These are phyloP conservation scores for zebrafish (Danio rerio) DNA, from an alignment of 2,113 vertebrate genomes.

Conservation along the genomic window GRCz12tu NC_133181.1:47123001-47123500, in stretches of 20 bases:
- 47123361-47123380: slow-evolving; percentile 20
- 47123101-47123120: slow-evolving; percentile 33
- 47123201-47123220: slow-evolving; percentile 49
- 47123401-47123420: too few species aligned
- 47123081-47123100: not conserved
- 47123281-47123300: slow-evolving; percentile 40
- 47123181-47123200: slow-evolving; percentile 39
- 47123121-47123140: slow-evolving; percentile 30
- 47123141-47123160: slow-evolving; percentile 45
- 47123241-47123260: slow-evolving; percentile 44
- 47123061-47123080: not conserved
- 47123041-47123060: not conserved
- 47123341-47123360: slow-evolving; percentile 21
- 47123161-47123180: slow-evolving; percentile 56
- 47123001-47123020: not conserved
- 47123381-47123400: not conserved
- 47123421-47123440: too few species aligned
- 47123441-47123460: too few species aligned
- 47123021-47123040: too few species aligned
- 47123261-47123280: slow-evolving; percentile 52
- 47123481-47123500: too few species aligned
- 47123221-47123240: slow-evolving; percentile 56
- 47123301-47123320: slow-evolving; percentile 52
- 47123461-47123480: too few species aligned
- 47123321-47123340: slow-evolving; percentile 25